These are phyloP conservation scores for Tricholauxania praeusta DNA, from an alignment of 2,888 invertebrate genomes.

Conservation along the genomic window DNA sequence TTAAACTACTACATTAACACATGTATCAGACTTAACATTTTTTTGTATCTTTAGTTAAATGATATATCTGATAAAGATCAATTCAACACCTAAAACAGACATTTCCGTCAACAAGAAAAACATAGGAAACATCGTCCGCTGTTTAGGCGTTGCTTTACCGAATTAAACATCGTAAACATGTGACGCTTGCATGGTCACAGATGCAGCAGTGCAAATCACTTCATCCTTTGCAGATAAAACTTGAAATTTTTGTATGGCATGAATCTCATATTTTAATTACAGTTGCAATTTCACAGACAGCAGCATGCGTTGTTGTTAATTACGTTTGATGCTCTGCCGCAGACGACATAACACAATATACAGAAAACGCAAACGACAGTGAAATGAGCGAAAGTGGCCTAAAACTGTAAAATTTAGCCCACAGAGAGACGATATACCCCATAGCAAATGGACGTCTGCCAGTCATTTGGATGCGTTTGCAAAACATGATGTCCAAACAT, in stretches of 20 bases:
- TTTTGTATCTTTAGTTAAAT: no score
- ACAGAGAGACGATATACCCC: background rate
- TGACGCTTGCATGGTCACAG: conserved; percentile 1
- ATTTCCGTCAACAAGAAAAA: conserved; percentile 4
- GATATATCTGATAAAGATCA: background rate
- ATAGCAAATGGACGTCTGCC: background rate
- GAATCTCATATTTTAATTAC: conserved; percentile 38
- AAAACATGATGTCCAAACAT: conserved; percentile 8
- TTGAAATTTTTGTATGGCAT: background rate
- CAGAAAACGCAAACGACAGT: conserved; percentile 10
- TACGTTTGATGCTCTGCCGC: conserved; percentile 30
- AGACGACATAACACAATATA: conserved; percentile 2
- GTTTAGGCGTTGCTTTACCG: conserved; percentile 12
- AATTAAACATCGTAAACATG: conserved; percentile 1
- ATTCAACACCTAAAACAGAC: conserved; percentile 11
- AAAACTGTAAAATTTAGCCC: background rate
- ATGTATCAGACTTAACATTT: no score
- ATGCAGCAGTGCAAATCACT: background rate
- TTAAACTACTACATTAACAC: no score
- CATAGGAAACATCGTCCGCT: background rate
- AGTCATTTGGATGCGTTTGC: conserved; percentile 13
- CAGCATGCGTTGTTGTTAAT: conserved; percentile 34
- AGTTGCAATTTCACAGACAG: conserved; percentile 35
- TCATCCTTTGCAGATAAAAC: no score
- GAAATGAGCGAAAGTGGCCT: conserved; percentile 28